Evolutionary conservation across 2,797 vertebrate genomes (phyloP).

Genomic region (Syngnathus acus): DNA sequence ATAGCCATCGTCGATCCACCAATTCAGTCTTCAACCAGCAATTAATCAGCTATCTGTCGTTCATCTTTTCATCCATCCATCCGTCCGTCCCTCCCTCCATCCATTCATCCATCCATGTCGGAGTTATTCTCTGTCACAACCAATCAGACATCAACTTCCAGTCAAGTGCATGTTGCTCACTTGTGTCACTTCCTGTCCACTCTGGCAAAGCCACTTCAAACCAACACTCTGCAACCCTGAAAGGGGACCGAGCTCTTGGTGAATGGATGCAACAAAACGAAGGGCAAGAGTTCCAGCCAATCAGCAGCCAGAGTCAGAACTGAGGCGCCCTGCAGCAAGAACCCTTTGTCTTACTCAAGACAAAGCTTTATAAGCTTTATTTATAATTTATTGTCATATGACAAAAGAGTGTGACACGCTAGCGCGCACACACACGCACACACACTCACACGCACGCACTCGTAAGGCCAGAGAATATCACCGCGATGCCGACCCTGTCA

Average conservation of each 20-base stretch:
- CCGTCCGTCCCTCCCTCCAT: not conserved
- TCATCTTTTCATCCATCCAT: not conserved
- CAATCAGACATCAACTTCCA: not conserved
- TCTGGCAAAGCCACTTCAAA: not conserved
- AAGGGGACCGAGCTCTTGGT: not conserved
- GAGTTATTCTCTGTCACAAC: not conserved
- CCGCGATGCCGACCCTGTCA: constrained; percentile 24
- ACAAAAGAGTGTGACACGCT: constrained; percentile 57
- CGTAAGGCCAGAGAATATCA: constrained; percentile 10
- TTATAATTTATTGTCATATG: too few relatives aligned
- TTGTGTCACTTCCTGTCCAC: not conserved
- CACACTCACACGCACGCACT: constrained; percentile 5
- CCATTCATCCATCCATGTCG: not conserved
- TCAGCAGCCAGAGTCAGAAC: constrained; percentile 32
- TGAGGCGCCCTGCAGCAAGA: constrained; percentile 36
- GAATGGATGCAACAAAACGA: not conserved
- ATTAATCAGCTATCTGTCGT: not conserved
- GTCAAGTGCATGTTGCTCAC: not conserved
- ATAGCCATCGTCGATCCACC: not conserved
- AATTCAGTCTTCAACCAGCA: not conserved
- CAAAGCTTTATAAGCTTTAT: constrained; percentile 57
- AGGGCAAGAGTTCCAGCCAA: constrained; percentile 41
- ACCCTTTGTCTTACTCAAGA: constrained; percentile 59
- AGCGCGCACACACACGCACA: constrained; percentile 10
- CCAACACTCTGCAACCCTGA: not conserved